Evolutionary conservation across 2,888 invertebrate genomes (phyloP), one percentile per base, ranked within the genome.

Genomic region (Drosophila tripunctata): DNA sequence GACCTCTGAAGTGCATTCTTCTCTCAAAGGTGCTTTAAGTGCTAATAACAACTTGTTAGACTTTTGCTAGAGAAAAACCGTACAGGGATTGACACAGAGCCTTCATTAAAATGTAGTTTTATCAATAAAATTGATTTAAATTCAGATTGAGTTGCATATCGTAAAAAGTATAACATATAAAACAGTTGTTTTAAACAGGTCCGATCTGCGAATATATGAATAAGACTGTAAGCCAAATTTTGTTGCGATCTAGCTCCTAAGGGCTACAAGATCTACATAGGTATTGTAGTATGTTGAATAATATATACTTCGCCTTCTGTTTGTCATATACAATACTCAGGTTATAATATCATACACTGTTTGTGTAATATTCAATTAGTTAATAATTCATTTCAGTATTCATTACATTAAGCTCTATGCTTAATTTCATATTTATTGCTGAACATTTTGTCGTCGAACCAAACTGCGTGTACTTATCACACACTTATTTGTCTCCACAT

Each of bases 401-500:
- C 51, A 51, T 64, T 62, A 41, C 43, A 48, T 36, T 22, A 35
- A 60, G 51, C 58, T 47, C 24, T 72, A 14, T 30, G 51, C 41
- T 54, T 66, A 70, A 75, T 70, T 62, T 54, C 48, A 45, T 56
- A 62, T 62, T 73, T 48, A 66, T 71, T 38, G 24, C 44, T 47
- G 30, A 69, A 47, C 43, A 48, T 52, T 51, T 60, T 76, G 56
- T 47, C 58, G 38, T 31, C 41, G 55, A 44, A 51, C 21, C 68
- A 84, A 80, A 67, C 38, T 57, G 55, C 19, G 41, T 57, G 36
- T 45, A 72, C 87, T 83, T 80, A 86, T 86, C 79, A 66, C 77
- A 73, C 73, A 64, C 67, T 69, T 84, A 83, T 80, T 80, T 83
- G 84, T 69, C 73, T 45, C 24, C 58, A 40, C 58, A 75, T 63